Evolutionary conservation across 2,888 invertebrate species (phyloP), one percentile per base, ranked within the genome.

Genomic region (Byasa hedistus): DNA sequence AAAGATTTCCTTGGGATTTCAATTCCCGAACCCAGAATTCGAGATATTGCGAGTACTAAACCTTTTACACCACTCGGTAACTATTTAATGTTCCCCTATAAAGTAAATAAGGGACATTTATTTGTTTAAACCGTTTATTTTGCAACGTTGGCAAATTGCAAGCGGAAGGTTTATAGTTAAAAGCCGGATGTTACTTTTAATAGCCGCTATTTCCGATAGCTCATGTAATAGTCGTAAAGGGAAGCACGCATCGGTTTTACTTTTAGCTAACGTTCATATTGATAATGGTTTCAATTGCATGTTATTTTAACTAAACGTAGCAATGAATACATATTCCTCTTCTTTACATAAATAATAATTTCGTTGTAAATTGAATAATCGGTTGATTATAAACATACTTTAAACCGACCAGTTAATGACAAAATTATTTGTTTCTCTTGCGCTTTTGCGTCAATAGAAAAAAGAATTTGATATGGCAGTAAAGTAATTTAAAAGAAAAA

Each of bases 151-250:
- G 87, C 88, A 90, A 89, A 91, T 89, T 86, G 85, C 87, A 78
- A 85, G 81, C 89, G 89, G 90, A 91, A 90, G 89, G 87, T 91
- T 91, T 90, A 86, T 83, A 88, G 84, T 89, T 89, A 89, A 91
- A 89, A 89, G 85, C 91, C 89, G 91, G 91, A 91, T 85, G 84
- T 78, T 75, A 75, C 72, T 76, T 79, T 83, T 85, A 89, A 89
- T 86, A 86, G 86, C 84, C 77, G 86, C 89, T 84, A 87, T 90
- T 87, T 89, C 90, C 89, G 84, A 86, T 83, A 78, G 84, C 81
- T 84, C 82, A 85, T 81, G 75, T 82, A 82, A 84, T 81, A 75
- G 78, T 69, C 73, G 71, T 82, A 83, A 83, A 81, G 83, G 79
- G 81, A 81, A 80, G 78, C 78, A 77, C 77, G 80, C 78, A 75